These are phyloP conservation scores for Hesperophylax magnus DNA, from an alignment of 1,140 invertebrate genomes.

Conservation along the genomic window DNA sequence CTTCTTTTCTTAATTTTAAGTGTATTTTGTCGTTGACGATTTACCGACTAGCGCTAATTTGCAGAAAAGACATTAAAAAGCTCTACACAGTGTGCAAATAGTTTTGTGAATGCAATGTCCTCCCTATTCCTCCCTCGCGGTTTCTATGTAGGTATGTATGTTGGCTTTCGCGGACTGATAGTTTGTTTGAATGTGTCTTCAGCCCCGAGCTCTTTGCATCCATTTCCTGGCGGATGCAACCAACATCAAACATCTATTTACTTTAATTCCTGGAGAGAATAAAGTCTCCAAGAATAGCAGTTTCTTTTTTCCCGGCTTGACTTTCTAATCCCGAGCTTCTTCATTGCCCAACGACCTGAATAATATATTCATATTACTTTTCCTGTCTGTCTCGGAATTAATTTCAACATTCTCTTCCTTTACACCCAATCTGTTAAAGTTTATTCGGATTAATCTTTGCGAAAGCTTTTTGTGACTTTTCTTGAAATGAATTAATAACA, in stretches of 20 bases:
- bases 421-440: too few relatives aligned
- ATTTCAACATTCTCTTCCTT: too few relatives aligned
- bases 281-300: neutral
- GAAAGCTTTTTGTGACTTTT: too few relatives aligned
- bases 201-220: constrained; percentile 26
- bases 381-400: too few relatives aligned
- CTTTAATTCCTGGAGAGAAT: neutral
- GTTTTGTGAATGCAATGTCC: neutral
- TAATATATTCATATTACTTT: too few relatives aligned
- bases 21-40: too few relatives aligned
- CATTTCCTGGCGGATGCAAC: constrained; percentile 16
- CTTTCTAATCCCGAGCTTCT: neutral
- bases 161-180: neutral
- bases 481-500: too few relatives aligned
- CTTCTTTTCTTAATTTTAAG: too few relatives aligned
- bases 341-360: neutral
- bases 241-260: neutral
- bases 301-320: neutral
- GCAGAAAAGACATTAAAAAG: too few relatives aligned
- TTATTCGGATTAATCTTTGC: too few relatives aligned
- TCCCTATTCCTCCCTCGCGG: neutral
- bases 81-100: neutral
- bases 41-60: too few relatives aligned
- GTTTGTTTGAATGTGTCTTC: constrained; percentile 31
- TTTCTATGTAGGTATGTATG: neutral